Evolutionary conservation across 2,888 invertebrate species (phyloP), one percentile per base, ranked within the genome.

Genomic region (Meghimatium bilineatum): DNA sequence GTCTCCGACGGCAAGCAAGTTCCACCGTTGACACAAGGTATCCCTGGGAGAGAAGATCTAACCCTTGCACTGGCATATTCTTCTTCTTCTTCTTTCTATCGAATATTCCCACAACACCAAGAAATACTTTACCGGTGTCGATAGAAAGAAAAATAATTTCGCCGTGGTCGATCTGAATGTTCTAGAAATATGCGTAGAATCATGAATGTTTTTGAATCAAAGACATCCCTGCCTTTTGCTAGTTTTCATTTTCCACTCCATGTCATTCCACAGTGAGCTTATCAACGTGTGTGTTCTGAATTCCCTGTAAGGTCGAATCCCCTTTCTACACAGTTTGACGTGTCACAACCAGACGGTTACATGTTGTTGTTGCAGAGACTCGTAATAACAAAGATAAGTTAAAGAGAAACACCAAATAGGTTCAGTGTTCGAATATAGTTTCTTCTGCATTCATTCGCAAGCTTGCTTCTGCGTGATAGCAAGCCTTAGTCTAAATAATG

Each of bases 281-380:
- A 17, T 44, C 77, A 5, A 60, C 77, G 77, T 77, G 77, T 77
- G 77, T 38, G 77, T 63, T 77, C 77, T 66, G 29, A 12, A 77
- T 63, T 77, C 63, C 38, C 38, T 63, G 23, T 66, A 75, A 75
- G 77, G 63, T 66, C 66, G 63, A 26, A 36, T 17, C 14, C 8
- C 0, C 29, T 14, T 10, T 26, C n/a, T n/a, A 34, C 66, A 63
- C 17, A 38, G 12, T 26, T 56, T 56, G 12, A 74, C 44, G 20
- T 17, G n/a, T 29, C 44, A 8, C 44, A 29, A 26, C 36, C 14
- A 56, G 56, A 56, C 56, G n/a, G n/a, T n/a, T n/a, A n/a, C n/a
- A n/a, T n/a, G n/a, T n/a, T n/a, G n/a, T n/a, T n/a, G n/a, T n/a
- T n/a, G n/a, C n/a, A n/a, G n/a, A n/a, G n/a, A n/a, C n/a, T n/a